Base-by-base conservation (phyloP, 2,113 vertebrate genomes). In the Perca schrenkii region DNA sequence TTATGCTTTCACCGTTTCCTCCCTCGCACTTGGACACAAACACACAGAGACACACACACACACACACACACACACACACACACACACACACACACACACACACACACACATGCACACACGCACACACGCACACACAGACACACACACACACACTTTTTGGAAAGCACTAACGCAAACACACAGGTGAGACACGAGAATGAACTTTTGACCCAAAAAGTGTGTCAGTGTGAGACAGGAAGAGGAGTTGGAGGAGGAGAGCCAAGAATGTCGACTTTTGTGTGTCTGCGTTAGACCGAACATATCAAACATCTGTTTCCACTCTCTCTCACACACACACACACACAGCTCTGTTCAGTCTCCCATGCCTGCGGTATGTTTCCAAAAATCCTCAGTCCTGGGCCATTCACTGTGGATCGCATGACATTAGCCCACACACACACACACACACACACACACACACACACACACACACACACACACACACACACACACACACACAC, bases 271-370 rank as follows among this genome's bases (percentile, higher is more conserved):
- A 16, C 8, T 19, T 2, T 57, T 62, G 36, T 66, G 11, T 56
- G 77, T 71, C 69, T 61, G 71, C 47, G 67, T 66, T 49, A 7
- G 13, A 63, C 49, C 19, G 40, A 64, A 83, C 72, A 74, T 65
- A 67, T 83, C 80, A 66, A 73, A 89, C 92, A 93, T 93, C 92
- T 93, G 92, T 87, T 88, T 92, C 89, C 88, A 92, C 77, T 91
- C 78, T 91, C 78, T 50, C 74, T 63, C 68, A 68, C 84, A 78
- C 79, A 71, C 62, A 81, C 88, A 84, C 82, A 87, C 43, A 25
- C 57, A 8, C 13, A 15, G 1, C 77, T 82, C 74, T 76, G 75
- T 76, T 86, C 86, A 78, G 60, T 74, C 85, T 88, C 82, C 36
- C 76, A 53, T 87, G 86, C 87, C 84, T 83, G 66, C 79, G 76